phyloP scores from a whole-genome alignment of 2,797 vertebrate genomes.

The Brotula barbata region DNA sequence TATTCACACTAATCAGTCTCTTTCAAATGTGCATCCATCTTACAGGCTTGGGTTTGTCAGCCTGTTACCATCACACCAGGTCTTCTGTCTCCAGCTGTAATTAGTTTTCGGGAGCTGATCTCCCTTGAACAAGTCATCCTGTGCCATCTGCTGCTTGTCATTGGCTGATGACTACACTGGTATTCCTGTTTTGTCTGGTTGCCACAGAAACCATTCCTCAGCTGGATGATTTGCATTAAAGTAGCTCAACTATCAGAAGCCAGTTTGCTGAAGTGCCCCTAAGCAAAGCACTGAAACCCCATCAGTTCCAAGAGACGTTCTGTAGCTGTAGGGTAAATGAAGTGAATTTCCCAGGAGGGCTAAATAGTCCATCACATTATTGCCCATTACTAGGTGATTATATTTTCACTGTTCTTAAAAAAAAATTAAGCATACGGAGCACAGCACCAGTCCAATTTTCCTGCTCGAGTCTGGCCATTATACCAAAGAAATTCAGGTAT shows the following conservation, averaged over 20 bases:
- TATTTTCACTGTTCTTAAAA: constrained; percentile 71
- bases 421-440: constrained; percentile 53
- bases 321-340: constrained; percentile 41
- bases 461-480: neutral
- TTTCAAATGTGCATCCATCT: too few species aligned
- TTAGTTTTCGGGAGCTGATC: constrained; percentile 10
- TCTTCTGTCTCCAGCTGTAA: neutral
- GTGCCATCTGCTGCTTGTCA: constrained; percentile 45
- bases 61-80: constrained; percentile 24
- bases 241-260: constrained; percentile 8
- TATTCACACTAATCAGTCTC: too few species aligned
- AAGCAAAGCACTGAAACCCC: constrained; percentile 33
- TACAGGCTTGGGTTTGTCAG: constrained; percentile 4
- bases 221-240: neutral
- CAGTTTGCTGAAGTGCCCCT: constrained; percentile 33
- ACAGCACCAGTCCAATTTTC: constrained; percentile 5
- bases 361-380: constrained; percentile 58
- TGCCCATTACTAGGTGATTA: constrained; percentile 67
- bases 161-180: constrained; percentile 29
- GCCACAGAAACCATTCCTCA: constrained; percentile 30
- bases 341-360: constrained; percentile 50
- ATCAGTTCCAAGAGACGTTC: constrained; percentile 34
- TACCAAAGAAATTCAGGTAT: neutral
- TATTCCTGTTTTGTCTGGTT: constrained; percentile 29
- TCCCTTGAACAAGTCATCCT: constrained; percentile 21